These are phyloP conservation scores for Hermaeophaga mercurialis DNA, from an alignment of 2,888 invertebrate genomes.

Conservation along the genomic window DNA sequence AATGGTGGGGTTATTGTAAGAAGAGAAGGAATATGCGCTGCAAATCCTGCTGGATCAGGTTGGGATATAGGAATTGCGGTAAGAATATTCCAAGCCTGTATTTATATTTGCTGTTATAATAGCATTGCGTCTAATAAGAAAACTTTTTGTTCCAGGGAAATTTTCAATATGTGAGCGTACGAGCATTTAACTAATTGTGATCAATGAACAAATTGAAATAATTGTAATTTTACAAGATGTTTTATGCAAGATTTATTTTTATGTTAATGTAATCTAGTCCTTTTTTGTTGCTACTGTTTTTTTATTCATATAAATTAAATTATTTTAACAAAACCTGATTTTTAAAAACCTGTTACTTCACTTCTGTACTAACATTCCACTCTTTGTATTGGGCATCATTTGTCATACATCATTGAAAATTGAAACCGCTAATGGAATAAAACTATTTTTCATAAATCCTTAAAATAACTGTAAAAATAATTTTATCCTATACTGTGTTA, in stretches of 20 bases:
- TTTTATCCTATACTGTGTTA: too few relatives aligned
- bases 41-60: conserved; percentile 75
- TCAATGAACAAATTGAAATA: neutral
- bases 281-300: conserved; percentile 9
- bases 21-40: conserved; percentile 74
- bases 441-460: too few relatives aligned
- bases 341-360: too few relatives aligned
- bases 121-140: too few relatives aligned
- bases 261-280: conserved; percentile 9
- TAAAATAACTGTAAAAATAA: too few relatives aligned
- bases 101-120: conserved; percentile 2
- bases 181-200: conserved; percentile 44
- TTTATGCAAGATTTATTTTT: conserved; percentile 7
- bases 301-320: conserved; percentile 17
- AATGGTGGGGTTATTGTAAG: conserved; percentile 71
- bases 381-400: too few relatives aligned
- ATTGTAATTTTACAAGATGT: conserved; percentile 23
- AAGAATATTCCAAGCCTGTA: conserved; percentile 40
- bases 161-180: conserved; percentile 52
- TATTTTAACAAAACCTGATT: conserved; percentile 6
- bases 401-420: too few relatives aligned
- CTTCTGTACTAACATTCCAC: too few relatives aligned
- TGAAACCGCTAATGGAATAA: too few relatives aligned
- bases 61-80: conserved; percentile 77
- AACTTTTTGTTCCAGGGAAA: conserved; percentile 59